Evolutionary conservation across 2,797 vertebrate species (phyloP).

Genomic region (Schizopygopsis pylzovi): DNA sequence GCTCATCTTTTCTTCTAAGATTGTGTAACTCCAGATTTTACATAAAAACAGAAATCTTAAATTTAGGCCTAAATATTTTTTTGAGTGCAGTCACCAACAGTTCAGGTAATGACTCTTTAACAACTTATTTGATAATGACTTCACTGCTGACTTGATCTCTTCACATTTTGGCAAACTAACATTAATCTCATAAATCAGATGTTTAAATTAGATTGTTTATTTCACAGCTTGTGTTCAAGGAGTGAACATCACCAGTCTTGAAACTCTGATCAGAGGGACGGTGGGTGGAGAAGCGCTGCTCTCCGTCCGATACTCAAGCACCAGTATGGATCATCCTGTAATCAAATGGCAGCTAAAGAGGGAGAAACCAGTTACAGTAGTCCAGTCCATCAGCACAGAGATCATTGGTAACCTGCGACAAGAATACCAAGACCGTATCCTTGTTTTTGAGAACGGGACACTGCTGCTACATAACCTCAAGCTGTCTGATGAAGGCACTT

Average conservation of each 20-base stretch:
- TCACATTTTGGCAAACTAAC: neutral
- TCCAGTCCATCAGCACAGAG: constrained; percentile 93
- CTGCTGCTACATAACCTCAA: constrained; percentile 90
- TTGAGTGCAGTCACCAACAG: neutral
- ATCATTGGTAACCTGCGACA: constrained; percentile 91
- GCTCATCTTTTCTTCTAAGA: neutral
- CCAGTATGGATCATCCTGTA: constrained; percentile 88
- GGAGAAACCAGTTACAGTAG: constrained; percentile 91
- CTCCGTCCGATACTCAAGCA: constrained; percentile 88
- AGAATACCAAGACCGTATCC: constrained; percentile 91
- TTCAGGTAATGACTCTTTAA: constrained; percentile 1
- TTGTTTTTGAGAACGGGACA: constrained; percentile 92
- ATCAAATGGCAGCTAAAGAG: constrained; percentile 94
- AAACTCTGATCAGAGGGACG: constrained; percentile 80
- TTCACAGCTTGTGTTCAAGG: constrained; percentile 79
- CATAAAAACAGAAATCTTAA: neutral
- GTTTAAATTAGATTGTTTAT: neutral
- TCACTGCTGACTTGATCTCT: neutral
- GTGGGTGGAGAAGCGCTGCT: constrained; percentile 88
- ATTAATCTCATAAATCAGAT: constrained; percentile 4
- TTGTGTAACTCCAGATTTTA: neutral
- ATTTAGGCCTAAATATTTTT: neutral
- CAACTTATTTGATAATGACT: neutral
- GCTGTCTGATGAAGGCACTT: constrained; percentile 87
- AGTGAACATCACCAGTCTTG: constrained; percentile 91